phyloP scores from a whole-genome alignment of 2,888 invertebrate species.

The Dorcus parallelipipedus region DNA sequence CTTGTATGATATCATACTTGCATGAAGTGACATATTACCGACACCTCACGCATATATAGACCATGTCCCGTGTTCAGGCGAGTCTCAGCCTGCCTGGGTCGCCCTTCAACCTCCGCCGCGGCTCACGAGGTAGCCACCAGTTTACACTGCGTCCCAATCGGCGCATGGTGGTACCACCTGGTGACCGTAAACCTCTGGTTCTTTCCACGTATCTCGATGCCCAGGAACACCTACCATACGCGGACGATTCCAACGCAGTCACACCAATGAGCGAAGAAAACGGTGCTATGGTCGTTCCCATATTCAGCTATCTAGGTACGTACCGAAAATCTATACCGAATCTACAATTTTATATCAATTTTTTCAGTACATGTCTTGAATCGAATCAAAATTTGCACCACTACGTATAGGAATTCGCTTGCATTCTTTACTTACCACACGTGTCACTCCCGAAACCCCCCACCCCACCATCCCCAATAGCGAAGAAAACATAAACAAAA shows the following conservation, averaged over 20 bases:
- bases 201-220: constrained; percentile 92
- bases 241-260: constrained; percentile 95
- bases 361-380: too few species aligned
- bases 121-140: constrained; percentile 89
- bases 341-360: too few species aligned
- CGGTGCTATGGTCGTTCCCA: constrained; percentile 89
- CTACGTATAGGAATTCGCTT: too few species aligned
- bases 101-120: constrained; percentile 89
- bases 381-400: too few species aligned
- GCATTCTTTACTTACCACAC: too few species aligned
- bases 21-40: constrained; percentile 29
- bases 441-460: too few species aligned
- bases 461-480: too few species aligned
- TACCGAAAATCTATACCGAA: not conserved
- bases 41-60: constrained; percentile 44
- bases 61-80: constrained; percentile 65
- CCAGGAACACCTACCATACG: constrained; percentile 93
- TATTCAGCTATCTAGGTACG: constrained; percentile 78
- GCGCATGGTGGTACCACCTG: constrained; percentile 72
- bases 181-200: constrained; percentile 90
- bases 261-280: constrained; percentile 98
- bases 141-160: constrained; percentile 84
- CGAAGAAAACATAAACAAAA: too few species aligned
- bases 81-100: constrained; percentile 96
- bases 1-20: constrained; percentile 26